Evolutionary conservation across 2,113 vertebrate species (phyloP), one percentile per base, ranked within the genome.

Genomic region (Motacilla alba): DNA sequence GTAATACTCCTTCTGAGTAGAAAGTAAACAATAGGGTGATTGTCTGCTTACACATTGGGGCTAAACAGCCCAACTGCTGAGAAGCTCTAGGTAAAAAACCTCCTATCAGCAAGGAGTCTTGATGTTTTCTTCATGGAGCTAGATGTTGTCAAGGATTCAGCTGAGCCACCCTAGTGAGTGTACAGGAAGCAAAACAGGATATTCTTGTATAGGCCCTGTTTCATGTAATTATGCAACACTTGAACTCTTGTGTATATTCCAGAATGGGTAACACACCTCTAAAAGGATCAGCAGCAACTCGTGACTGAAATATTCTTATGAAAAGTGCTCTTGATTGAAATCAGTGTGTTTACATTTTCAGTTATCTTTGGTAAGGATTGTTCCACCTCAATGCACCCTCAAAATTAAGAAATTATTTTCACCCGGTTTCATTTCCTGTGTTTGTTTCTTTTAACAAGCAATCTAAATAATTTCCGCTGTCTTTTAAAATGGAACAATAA

Each of bases 151-250:
- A 97, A 96, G 98, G 97, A 97, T 96, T 98, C 93, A 94, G 87
- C 97, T 93, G 96, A 97, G 97, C 96, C 93, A 97, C 97, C 97
- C 98, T 89, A 98, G 97, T 96, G 97, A 98, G 97, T 95, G 95
- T 94, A 96, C 97, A 98, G 98, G 98, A 98, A 98, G 97, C 97
- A 97, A 98, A 98, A 98, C 97, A 97, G 97, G 98, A 98, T 98
- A 97, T 98, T 98, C 97, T 98, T 98, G 95, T 98, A 94, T 84
- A 96, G 97, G 96, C 94, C 74, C 92, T 97, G 97, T 95, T 97
- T 97, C 96, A 95, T 97, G 95, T 98, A 98, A 98, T 98, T 97
- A 98, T 95, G 94, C 97, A 98, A 96, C 97, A 97, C 96, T 98
- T 97, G 97, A 98, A 98, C 97, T 96, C 97, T 69, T 91, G 94